Evolutionary conservation across 2,888 invertebrate genomes (phyloP).

Genomic region (Megaustenia siamemsis): DNA sequence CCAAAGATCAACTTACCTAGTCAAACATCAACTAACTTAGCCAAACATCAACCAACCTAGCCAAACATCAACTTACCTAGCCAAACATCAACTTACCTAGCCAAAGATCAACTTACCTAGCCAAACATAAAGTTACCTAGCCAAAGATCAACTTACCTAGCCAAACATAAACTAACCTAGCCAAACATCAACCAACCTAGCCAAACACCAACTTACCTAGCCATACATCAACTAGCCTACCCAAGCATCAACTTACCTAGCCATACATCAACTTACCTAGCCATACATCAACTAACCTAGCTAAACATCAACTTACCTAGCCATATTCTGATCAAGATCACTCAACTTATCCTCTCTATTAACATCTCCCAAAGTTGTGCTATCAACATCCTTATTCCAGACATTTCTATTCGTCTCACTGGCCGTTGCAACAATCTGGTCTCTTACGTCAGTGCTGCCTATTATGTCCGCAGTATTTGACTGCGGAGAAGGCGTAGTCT

Average conservation of each 20-base stretch:
- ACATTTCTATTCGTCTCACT: not conserved
- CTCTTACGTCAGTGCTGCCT: not conserved
- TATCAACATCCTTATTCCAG: not conserved
- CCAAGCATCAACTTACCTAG: too few species aligned
- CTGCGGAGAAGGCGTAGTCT: not conserved
- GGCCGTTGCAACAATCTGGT: too few species aligned
- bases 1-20: too few species aligned
- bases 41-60: too few species aligned
- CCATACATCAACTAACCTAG: not conserved
- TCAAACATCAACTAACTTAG: too few species aligned
- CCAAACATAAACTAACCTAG: not conserved
- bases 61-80: too few species aligned
- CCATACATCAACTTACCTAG: too few species aligned
- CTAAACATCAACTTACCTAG: conserved; percentile 36
- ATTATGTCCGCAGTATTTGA: not conserved
- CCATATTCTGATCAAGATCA: conserved; percentile 52
- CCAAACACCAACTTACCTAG: too few species aligned
- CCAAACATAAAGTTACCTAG: not conserved
- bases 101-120: not conserved
- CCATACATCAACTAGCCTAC: too few species aligned
- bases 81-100: not conserved
- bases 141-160: too few species aligned
- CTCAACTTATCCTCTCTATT: conserved; percentile 42
- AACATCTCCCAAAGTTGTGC: not conserved
- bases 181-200: too few species aligned